Evolutionary conservation across 2,888 invertebrate species (phyloP).

Genomic region (Thera obeliscata): DNA sequence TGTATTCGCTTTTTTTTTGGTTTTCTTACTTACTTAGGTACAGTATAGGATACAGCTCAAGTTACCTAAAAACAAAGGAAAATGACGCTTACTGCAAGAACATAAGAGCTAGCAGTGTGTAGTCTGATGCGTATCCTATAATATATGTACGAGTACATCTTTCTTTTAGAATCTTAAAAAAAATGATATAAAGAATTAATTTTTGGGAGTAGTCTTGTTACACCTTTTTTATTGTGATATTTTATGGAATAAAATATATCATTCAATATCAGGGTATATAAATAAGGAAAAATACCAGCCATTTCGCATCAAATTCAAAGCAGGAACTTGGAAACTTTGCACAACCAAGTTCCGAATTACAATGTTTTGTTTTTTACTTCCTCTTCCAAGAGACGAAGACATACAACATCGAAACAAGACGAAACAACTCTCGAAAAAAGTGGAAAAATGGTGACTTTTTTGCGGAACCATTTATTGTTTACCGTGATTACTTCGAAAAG

Average conservation of each 20-base stretch:
- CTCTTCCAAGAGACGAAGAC: conserved; percentile 2
- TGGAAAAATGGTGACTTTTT: background rate
- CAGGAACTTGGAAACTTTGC: conserved; percentile 11
- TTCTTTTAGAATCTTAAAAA: too few relatives aligned
- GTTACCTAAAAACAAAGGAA: too few relatives aligned
- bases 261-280: background rate
- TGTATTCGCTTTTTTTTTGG: too few relatives aligned
- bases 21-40: too few relatives aligned
- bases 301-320: background rate
- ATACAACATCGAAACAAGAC: conserved; percentile 9
- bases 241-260: too few relatives aligned
- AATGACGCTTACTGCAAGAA: too few relatives aligned
- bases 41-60: too few relatives aligned
- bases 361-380: conserved; percentile 1
- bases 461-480: conserved; percentile 17
- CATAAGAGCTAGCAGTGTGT: too few relatives aligned
- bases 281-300: background rate
- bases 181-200: too few relatives aligned
- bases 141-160: too few relatives aligned
- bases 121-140: too few relatives aligned
- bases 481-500: conserved; percentile 26
- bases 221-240: background rate
- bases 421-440: background rate
- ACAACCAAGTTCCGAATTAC: background rate
- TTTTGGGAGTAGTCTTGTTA: too few relatives aligned